Evolutionary conservation across 2,797 vertebrate species (phyloP), one percentile per base, ranked within the genome.

Genomic region (Chelidonichthys spinosus): DNA sequence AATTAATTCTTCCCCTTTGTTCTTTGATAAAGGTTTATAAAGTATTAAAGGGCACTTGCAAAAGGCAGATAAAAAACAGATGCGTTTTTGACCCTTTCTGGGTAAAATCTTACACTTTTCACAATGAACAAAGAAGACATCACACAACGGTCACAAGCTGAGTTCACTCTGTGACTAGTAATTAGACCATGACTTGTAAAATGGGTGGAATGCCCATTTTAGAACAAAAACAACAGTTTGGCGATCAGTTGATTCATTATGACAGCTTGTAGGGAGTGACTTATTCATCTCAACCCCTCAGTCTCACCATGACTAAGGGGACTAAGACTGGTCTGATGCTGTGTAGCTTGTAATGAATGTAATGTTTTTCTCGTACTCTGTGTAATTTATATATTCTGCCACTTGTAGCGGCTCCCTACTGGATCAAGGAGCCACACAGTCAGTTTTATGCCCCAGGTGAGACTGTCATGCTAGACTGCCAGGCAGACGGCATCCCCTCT

Each of bases 361-460:
- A 3, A 13, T 44, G 3, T 43, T 60, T 58, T 39, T 7, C 44
- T 39, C 69, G 7, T 5, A 7, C 7, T 62, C 6, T 61, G 18
- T 64, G 15, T 47, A 44, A 46, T 56, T 13, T 9, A 47, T 52
- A 56, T 47, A 50, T 67, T 63, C 4, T 72, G 32, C 46, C 18
- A 11, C 60, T 68, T 72, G 18, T 32, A 98, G 97, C 97, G 69
- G 94, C 96, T 69, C 97, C 97, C 0, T 96, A 95, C 82, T 98
- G 97, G 97, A 90, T 90, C n/a, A 94, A 94, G 49, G 90, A 94
- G 54, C 96, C 96, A 0, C 72, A 89, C 82, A 96, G 95, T 84
- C 94, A 90, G 71, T 70, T 97, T 0, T 96, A 96, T 2, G 95
- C 94, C 3, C 96, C 96, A 0, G 96, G 96, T 71, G 96, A 98